Base-by-base conservation (phyloP, 2,113 vertebrate genomes). In the Lates calcarifer region DNA sequence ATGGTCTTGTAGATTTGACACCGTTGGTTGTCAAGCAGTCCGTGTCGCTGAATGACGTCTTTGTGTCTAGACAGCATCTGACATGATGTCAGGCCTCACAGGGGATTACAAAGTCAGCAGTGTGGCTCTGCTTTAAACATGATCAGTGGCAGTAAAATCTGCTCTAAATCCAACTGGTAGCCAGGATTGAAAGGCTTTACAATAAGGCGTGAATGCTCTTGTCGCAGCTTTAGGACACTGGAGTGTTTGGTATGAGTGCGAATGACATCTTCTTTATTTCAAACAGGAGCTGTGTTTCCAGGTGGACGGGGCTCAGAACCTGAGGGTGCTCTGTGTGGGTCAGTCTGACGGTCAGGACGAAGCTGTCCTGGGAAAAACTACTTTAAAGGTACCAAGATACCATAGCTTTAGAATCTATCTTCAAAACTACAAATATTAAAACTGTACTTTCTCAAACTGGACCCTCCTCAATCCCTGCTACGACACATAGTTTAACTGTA, bases 281-380 rank as follows among this genome's bases (percentile, higher is more conserved):
- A 4, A 83, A 63, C 84, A 95, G 95, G 94, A 95, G 90, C 88
- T 95, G 83, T 79, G 82, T 11, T 86, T 95, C 79, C 90, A 91
- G 80, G 94, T 95, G 82, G 94, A 95, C 10, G 90, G 90, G 33
- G 91, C 93, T 1, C 89, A 74, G 66, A 75, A 85, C 28, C 87
- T 95, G 55, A 80, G 56, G 31, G 37, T 95, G 74, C 49, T 95
- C n/a, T 94, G 93, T 74, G 89, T 95, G 41, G 66, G 77, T 57
- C 91, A 94, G 77, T 35, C 75, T 9, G 84, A 83, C 4, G 24
- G 65, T 41, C 53, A 66, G 18, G 75, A 88, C 2, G 86, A 92
- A 3, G 18, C 41, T 0, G 86, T 95, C 49, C 62, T 95, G 26
- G 94, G 91, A 7, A 94, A 81, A 84, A 74, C 82, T 13, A 77